A percentile compares a stretch with the other conserved stretches of the same genome.
phyloP scores from a whole-genome alignment of 2,797 vertebrate genomes.

The Xiphorhynchus erythropygius region DNA sequence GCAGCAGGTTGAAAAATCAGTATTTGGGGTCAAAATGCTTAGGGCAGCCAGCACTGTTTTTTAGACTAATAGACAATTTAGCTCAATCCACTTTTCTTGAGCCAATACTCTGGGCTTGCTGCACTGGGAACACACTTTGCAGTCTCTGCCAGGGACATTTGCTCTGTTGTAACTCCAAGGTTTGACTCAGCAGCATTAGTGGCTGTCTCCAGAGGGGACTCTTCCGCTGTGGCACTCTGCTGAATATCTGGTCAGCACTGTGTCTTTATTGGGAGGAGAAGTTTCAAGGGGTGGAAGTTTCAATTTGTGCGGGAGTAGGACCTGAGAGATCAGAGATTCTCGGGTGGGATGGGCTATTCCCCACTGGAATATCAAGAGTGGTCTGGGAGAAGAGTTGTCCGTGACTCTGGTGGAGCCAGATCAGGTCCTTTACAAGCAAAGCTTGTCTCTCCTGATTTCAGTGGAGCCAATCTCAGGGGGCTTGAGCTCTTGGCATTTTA shows the following conservation, averaged over 20 bases:
- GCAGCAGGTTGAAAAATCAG: neutral
- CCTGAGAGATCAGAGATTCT: neutral
- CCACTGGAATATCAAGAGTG: fast-evolving
- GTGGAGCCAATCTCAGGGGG: no score
- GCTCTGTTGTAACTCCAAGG: neutral
- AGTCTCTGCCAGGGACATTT: neutral
- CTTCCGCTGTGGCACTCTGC: neutral
- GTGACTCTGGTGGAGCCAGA: neutral
- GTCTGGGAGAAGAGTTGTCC: neutral
- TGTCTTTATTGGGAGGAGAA: neutral
- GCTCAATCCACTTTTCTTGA: neutral
- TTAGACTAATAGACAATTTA: neutral
- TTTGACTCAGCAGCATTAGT: neutral
- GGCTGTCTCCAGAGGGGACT: neutral
- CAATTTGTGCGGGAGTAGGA: neutral
- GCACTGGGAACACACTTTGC: neutral
- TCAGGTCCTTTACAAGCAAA: neutral
- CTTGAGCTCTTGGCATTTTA: neutral
- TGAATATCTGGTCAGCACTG: neutral
- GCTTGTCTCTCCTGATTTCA: neutral
- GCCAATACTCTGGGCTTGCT: neutral
- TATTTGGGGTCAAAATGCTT: neutral
- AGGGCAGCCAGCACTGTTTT: neutral
- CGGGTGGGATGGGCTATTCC: neutral
- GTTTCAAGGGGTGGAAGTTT: neutral